Evolutionary conservation across 2,888 invertebrate genomes (phyloP), one percentile per base, ranked within the genome.

Genomic region (Tillus elongatus): DNA sequence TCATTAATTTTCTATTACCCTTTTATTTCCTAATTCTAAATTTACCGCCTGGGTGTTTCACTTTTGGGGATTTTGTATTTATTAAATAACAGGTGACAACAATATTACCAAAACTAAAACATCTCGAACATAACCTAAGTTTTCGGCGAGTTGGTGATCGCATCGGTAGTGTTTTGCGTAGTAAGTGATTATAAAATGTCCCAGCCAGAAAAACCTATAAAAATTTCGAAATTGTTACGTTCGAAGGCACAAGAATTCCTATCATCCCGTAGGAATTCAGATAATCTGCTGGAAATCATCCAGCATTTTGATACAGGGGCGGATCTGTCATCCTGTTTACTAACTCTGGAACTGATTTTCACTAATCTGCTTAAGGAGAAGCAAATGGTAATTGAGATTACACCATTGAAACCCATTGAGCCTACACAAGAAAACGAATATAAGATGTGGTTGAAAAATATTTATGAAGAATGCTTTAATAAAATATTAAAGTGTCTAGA

Each of bases 271-370:
- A 73, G 75, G 63, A 65, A 80, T 66, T 71, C 75, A 8, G 75
- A 79, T 54, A 75, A 74, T 58, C 69, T 85, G 47, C 68, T 75
- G 34, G 77, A 81, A 54, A 77, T 84, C 45, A 67, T 83, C 42
- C 70, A 72, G 50, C 72, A 78, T 69, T 80, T 83, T 58, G 74
- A 81, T 39, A 58, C 61, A 41, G 65, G 67, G 37, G 56, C 55
- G 44, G 61, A 67, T 45, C 53, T 64, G 32, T 69, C 71, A 44
- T 69, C 79, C 36, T 71, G 77, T 44, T 66, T 85, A 49, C 70
- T 82, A 33, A 77, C 82, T 12, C 58, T 83, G 44, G 84, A 85
- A 64, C 72, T 78, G 30, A 74, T 86, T 55, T 86, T 85, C 57
- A 70, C 71, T 13, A 78, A 77, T 54, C 60, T 85, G 36, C 57